phyloP scores from a whole-genome alignment of 2,888 invertebrate genomes.

The Ormyrus labotus region DNA sequence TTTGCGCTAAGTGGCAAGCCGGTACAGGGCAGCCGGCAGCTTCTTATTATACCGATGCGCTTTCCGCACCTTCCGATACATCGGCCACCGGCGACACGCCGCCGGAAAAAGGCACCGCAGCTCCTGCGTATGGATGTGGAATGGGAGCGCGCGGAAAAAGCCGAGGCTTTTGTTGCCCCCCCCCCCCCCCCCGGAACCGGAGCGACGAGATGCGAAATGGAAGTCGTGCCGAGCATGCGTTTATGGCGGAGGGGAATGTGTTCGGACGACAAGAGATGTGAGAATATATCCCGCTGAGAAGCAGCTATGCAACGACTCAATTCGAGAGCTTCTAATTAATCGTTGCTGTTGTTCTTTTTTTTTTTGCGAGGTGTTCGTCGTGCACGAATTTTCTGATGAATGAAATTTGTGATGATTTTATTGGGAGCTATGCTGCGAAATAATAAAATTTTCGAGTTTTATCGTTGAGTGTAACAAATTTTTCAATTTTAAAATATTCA shows the following conservation, averaged over 20 bases:
- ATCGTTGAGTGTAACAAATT: too few species aligned
- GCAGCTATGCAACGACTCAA: slow-evolving; percentile 22
- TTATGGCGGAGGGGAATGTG: neutral
- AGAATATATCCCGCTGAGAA: slow-evolving; percentile 10
- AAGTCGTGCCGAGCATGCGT: too few species aligned
- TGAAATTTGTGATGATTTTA: too few species aligned
- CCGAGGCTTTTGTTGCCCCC: too few species aligned
- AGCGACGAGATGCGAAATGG: neutral
- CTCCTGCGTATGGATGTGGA: neutral
- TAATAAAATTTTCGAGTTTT: too few species aligned
- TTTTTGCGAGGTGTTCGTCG: too few species aligned
- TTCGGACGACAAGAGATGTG: neutral
- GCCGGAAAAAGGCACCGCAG: neutral
- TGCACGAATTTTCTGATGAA: too few species aligned
- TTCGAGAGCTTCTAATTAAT: neutral
- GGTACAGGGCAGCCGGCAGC: slow-evolving; percentile 13
- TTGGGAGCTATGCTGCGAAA: too few species aligned
- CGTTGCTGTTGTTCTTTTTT: neutral
- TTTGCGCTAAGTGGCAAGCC: slow-evolving; percentile 60
- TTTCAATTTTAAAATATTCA: too few species aligned
- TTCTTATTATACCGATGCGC: slow-evolving; percentile 45
- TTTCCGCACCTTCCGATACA: neutral
- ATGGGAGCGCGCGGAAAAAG: neutral
- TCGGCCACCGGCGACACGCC: slow-evolving; percentile 5
- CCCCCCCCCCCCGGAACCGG: neutral